Evolutionary conservation across 2,797 vertebrate species (phyloP), one percentile per base, ranked within the genome.

Genomic region (Pelodytes ibericus): DNA sequence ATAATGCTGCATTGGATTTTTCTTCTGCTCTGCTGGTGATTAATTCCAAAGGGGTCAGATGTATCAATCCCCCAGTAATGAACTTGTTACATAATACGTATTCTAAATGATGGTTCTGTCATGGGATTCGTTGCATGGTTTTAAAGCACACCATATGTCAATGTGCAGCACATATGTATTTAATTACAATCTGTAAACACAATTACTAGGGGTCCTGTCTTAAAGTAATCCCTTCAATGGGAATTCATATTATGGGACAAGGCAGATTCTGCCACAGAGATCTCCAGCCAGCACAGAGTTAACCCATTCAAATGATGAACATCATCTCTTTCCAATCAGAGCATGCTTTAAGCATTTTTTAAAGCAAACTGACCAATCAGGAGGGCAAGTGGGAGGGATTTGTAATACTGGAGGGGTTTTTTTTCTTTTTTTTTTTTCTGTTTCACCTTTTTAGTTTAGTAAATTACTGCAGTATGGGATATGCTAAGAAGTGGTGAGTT

Each of bases 401-500:
- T 83, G 82, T 84, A 83, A 82, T 83, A 83, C 83, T 88, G 83
- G 80, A 84, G 81, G 82, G 69, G 82, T 84, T 84, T n/a, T n/a
- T n/a, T n/a, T n/a, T n/a, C n/a, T n/a, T n/a, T n/a, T 9, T 56
- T 66, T 81, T 82, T 84, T 76, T 49, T 36, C 72, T 82, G 65
- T 79, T 72, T 68, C 61, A 25, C 80, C 89, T 90, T 89, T 88
- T 88, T 90, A 95, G 95, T 96, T 96, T 96, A 94, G 91, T 95
- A 97, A 97, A 98, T 98, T 94, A 97, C 96, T 98, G 96, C 96
- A 96, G 96, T 91, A 96, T 90, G 93, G 94, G 94, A 93, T 68
- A 82, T 88, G 90, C 87, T 88, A 89, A 89, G 87, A 86, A 86
- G 88, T 85, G 84, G 83, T 67, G 80, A 86, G 85, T 81, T 84